phyloP scores from a whole-genome alignment of 2,888 invertebrate species.

The Erynnis tages region DNA sequence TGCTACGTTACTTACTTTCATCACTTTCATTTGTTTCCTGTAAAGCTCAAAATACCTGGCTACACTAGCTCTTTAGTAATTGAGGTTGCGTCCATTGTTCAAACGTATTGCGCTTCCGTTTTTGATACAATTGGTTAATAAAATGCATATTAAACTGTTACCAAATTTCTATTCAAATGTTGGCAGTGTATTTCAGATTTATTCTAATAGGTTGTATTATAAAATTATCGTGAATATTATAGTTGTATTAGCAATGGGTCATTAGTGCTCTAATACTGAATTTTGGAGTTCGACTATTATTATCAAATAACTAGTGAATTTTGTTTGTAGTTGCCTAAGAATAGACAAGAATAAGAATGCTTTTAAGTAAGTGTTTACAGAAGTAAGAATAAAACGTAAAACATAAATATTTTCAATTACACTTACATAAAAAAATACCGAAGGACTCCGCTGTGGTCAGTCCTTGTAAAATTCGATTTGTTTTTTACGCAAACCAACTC shows the following conservation, averaged over 20 bases:
- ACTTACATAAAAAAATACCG: conserved; percentile 4
- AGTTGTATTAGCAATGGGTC: no score
- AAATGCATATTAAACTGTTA: conserved; percentile 14
- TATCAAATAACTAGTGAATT: no score
- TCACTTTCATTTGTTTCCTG: background rate
- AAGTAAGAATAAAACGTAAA: no score
- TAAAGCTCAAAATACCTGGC: background rate
- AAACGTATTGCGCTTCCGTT: conserved; percentile 15
- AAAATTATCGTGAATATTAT: no score
- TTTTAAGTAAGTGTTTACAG: no score
- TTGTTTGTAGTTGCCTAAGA: no score
- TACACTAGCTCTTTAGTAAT: conserved; percentile 1
- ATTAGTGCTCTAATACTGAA: no score
- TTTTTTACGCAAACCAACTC: conserved; percentile 7
- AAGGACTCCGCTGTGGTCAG: conserved; percentile 11
- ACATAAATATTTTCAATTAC: conserved; percentile 10
- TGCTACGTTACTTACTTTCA: background rate
- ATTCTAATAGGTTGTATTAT: background rate
- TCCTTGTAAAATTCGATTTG: conserved; percentile 19
- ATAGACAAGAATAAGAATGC: no score
- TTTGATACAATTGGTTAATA: conserved; percentile 14
- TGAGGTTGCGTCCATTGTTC: conserved; percentile 6
- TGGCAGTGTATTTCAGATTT: background rate
- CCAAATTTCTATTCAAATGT: conserved; percentile 5
- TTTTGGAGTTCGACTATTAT: no score